Evolutionary conservation across 2,113 vertebrate genomes (phyloP).

Genomic region (Dicrurus megarhynchus): DNA sequence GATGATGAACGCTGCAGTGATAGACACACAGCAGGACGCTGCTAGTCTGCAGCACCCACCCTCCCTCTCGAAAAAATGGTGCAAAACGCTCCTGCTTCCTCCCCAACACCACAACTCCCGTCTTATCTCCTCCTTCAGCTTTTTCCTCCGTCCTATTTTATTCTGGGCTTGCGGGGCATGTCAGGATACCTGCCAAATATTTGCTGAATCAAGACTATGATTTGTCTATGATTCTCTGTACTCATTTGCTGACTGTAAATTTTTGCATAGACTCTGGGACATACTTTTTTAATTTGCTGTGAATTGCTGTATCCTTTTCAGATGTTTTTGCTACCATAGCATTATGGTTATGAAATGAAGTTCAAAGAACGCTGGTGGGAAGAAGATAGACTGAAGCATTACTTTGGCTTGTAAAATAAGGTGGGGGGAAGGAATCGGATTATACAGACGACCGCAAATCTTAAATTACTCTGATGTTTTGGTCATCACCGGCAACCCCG

Average conservation of each 20-base stretch:
- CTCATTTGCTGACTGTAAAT: conserved; percentile 25
- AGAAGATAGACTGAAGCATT: not conserved
- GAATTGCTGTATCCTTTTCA: conserved; percentile 2
- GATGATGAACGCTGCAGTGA: not conserved
- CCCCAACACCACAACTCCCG: not conserved
- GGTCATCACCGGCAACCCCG: conserved; percentile 17
- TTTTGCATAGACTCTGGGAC: not conserved
- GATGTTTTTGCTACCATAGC: conserved; percentile 40
- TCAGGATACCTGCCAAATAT: conserved; percentile 44
- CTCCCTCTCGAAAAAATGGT: not conserved
- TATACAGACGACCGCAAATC: not conserved
- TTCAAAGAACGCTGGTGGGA: not conserved
- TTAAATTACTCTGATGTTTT: conserved; percentile 49
- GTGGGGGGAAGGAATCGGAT: not conserved
- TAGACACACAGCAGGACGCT: not conserved
- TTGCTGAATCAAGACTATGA: conserved; percentile 26
- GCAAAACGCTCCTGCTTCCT: not conserved
- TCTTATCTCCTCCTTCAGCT: not conserved
- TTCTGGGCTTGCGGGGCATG: not conserved
- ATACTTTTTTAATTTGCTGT: conserved; percentile 5
- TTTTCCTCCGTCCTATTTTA: not conserved
- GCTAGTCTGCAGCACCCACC: not conserved
- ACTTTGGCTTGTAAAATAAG: not conserved
- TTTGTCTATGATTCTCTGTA: not conserved
- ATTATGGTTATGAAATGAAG: conserved; percentile 27